Evolutionary conservation across 2,797 vertebrate genomes (phyloP).

Genomic region (Mus minutoides): DNA sequence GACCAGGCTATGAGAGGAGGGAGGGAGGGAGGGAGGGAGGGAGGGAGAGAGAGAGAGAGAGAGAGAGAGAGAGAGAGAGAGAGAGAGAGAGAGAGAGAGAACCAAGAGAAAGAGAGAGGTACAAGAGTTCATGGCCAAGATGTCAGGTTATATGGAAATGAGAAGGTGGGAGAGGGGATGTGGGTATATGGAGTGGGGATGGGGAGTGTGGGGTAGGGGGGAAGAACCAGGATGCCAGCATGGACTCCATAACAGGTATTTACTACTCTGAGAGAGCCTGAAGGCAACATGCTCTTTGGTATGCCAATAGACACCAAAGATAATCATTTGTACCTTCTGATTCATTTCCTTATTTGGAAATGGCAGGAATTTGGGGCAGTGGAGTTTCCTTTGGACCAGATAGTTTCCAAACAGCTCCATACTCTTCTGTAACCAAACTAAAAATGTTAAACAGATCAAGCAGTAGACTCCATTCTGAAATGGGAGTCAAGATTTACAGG

Average conservation of each 20-base stretch:
- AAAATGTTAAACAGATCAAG: background rate
- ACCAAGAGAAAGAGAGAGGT: background rate
- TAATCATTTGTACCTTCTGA: background rate
- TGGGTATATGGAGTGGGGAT: background rate
- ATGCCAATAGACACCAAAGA: background rate
- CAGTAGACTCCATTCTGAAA: constrained; percentile 28
- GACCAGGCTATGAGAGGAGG: background rate
- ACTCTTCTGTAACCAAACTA: constrained; percentile 53
- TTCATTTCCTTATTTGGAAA: background rate
- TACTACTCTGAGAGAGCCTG: background rate
- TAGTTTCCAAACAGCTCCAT: background rate
- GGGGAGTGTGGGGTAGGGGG: too few relatives aligned
- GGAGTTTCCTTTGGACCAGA: background rate
- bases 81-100: background rate
- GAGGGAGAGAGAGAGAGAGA: background rate
- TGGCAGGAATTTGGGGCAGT: background rate
- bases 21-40: background rate
- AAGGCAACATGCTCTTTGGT: background rate
- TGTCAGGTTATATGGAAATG: background rate
- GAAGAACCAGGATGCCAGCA: background rate
- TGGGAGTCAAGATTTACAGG: constrained; percentile 23
- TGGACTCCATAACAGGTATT: background rate
- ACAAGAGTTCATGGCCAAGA: background rate
- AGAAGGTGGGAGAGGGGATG: background rate
- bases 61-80: background rate